Evolutionary conservation across 2,888 invertebrate genomes (phyloP).

Genomic region (Dicranocentrus wangi): DNA sequence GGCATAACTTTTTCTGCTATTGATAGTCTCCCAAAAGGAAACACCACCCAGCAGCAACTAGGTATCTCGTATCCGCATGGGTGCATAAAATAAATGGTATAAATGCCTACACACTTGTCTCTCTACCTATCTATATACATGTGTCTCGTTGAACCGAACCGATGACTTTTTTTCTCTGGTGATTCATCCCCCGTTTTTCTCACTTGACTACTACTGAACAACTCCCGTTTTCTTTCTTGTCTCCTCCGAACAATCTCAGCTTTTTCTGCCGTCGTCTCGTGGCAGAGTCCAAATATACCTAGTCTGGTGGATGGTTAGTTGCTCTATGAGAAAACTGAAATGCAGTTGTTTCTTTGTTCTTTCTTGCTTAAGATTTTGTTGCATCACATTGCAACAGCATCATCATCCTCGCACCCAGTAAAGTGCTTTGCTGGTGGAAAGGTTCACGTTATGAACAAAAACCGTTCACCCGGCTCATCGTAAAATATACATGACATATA

Average conservation of each 20-base stretch:
- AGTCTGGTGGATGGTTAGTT: slow-evolving; percentile 21
- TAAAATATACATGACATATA: slow-evolving; percentile 58
- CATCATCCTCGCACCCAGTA: not conserved
- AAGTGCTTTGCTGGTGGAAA: no score
- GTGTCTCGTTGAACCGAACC: no score
- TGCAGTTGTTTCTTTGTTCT: slow-evolving; percentile 23
- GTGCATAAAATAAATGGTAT: slow-evolving; percentile 17
- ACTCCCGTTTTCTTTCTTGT: slow-evolving; percentile 38
- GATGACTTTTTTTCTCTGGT: slow-evolving; percentile 19
- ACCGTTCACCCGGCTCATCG: slow-evolving; percentile 37
- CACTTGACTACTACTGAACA: slow-evolving; percentile 25
- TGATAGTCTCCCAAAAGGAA: not conserved
- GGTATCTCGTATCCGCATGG: not conserved
- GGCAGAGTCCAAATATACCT: slow-evolving; percentile 19
- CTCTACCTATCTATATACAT: not conserved
- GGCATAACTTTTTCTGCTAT: not conserved
- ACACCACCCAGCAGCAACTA: slow-evolving; percentile 9
- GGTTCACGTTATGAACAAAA: not conserved
- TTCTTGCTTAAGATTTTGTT: slow-evolving; percentile 3
- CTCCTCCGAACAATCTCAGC: slow-evolving; percentile 23
- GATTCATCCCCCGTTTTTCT: slow-evolving; percentile 58
- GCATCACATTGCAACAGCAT: slow-evolving; percentile 25
- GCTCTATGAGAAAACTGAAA: not conserved
- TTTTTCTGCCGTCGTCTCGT: not conserved
- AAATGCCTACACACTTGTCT: not conserved